Base-by-base conservation (phyloP, 2,888 invertebrate genomes). In the Ochropleura leucogaster region DNA sequence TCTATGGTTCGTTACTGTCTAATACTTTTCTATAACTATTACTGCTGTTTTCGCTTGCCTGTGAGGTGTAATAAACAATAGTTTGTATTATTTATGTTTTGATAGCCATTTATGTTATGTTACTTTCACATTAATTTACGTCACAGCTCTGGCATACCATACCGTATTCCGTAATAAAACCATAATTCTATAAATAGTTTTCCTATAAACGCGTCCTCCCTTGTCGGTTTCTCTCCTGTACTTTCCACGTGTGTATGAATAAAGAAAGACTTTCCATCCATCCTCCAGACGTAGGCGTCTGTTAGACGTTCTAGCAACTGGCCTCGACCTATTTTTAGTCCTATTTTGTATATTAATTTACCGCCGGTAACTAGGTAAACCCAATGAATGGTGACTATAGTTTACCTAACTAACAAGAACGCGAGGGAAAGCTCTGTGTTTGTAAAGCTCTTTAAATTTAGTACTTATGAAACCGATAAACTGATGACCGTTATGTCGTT, bases 311-410 rank as follows among this genome's bases (percentile, higher is more conserved):
- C n/a, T 63, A 55, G 55, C n/a, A 55, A 44, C 49, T 8, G 20
- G 40, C 18, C 44, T 46, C 16, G 44, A 63, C 14, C 40, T 44
- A 44, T 47, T 78, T 47, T 40, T 20, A 44, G 74, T 44, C 63
- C 30, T 49, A 30, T 74, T 72, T 57, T 60, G 40, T n/a, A 75
- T 66, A 63, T 74, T 62, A 18, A 18, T 20, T 20, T 20, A 55
- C 40, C 18, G 14, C 5, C 46, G 14, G 53, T 47, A 47, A 42
- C 14, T 18, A 30, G 30, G n/a, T 12, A 60, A 12, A 14, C 46
- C 10, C 18, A 5, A 40, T 6, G 5, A 18, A 14, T 74, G 10
- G 10, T 20, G 18, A 9, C 40, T n/a, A 18, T 63, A 42, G 6
- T 42, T 67, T 30, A 47, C 14, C 16, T 20, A 55, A 7, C 5